phyloP scores from a whole-genome alignment of 2,888 invertebrate genomes.

The Andrena dorsata region DNA sequence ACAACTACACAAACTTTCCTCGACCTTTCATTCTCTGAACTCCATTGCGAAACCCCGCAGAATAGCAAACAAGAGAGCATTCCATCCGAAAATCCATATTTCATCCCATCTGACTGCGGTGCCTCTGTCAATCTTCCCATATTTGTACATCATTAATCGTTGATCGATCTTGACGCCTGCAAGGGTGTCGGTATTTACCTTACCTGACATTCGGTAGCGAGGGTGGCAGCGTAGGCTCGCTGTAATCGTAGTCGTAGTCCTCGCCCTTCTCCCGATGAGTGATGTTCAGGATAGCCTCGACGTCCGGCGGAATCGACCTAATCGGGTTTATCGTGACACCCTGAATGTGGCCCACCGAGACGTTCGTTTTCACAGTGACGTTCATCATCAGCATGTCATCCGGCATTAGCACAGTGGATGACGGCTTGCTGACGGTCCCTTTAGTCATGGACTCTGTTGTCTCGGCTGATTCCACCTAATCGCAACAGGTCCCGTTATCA shows the following conservation, averaged over 20 bases:
- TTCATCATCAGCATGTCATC: slow-evolving; percentile 87
- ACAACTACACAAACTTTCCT: no score
- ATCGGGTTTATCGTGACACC: slow-evolving; percentile 85
- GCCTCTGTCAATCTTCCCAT: slow-evolving; percentile 1
- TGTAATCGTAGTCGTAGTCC: slow-evolving; percentile 90
- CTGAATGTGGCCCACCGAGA: slow-evolving; percentile 84
- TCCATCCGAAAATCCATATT: no score
- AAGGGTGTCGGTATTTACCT: slow-evolving; percentile 66
- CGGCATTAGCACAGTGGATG: slow-evolving; percentile 82
- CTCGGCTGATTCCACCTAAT: slow-evolving; percentile 50
- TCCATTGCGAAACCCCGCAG: no score
- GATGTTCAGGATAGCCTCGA: slow-evolving; percentile 86
- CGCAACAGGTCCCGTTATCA: slow-evolving; percentile 46
- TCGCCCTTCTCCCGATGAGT: slow-evolving; percentile 86
- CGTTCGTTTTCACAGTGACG: slow-evolving; percentile 86
- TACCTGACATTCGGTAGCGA: slow-evolving; percentile 93
- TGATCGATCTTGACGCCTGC: not conserved
- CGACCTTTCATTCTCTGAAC: no score
- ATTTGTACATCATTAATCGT: not conserved
- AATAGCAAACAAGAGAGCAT: no score
- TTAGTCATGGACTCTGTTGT: slow-evolving; percentile 59
- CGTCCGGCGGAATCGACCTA: slow-evolving; percentile 83
- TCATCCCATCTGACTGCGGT: no score
- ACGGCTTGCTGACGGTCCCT: slow-evolving; percentile 70
- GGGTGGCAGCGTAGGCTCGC: slow-evolving; percentile 91